Base-by-base conservation (phyloP, 2,113 vertebrate genomes). In the Dryoscopus gambensis region DNA sequence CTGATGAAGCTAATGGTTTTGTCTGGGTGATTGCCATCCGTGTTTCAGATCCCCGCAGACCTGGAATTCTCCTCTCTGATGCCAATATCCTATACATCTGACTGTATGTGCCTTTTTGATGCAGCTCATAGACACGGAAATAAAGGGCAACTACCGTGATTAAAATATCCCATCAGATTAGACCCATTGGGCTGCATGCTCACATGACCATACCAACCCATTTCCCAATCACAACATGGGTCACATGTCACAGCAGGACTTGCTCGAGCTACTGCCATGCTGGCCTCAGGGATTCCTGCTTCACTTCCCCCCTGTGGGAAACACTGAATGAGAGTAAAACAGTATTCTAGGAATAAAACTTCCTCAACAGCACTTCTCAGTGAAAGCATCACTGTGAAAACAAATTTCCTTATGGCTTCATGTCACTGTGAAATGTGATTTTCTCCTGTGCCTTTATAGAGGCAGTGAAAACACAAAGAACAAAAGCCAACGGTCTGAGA, bases 281-380 rank as follows among this genome's bases (percentile, higher is more conserved):
- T 70, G 65, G 57, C 93, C 92, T 80, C 1, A 0, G 44, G 40
- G 70, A 79, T 63, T 80, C 56, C 53, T 24, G 76, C 86, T 88
- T 95, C 85, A 75, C 69, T 44, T 75, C 68, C 52, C 62, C 19
- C 2, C 76, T 7, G 16, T 0, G 3, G 74, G 73, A 71, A 95
- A 75, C 59, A 44, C 7, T 0, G 0, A 35, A 33, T 0, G 0
- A 28, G 13, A 68, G 15, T 33, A 67, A 46, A 89, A 33, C 5
- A 9, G 28, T 31, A 78, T 49, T 92, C 81, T 37, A 96, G 84
- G 84, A 71, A 75, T 33, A 68, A 89, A 95, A 52, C 39, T 78
- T 81, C 88, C 84, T 71, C 64, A 87, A 71, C 35, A 65, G 52
- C 6, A 12, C 39, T 87, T 80, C 47, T 5, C 9, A 84, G 27